These are phyloP conservation scores for Sus cebifrons DNA, from an alignment of 2,797 vertebrate genomes.

Conservation along the genomic window DNA sequence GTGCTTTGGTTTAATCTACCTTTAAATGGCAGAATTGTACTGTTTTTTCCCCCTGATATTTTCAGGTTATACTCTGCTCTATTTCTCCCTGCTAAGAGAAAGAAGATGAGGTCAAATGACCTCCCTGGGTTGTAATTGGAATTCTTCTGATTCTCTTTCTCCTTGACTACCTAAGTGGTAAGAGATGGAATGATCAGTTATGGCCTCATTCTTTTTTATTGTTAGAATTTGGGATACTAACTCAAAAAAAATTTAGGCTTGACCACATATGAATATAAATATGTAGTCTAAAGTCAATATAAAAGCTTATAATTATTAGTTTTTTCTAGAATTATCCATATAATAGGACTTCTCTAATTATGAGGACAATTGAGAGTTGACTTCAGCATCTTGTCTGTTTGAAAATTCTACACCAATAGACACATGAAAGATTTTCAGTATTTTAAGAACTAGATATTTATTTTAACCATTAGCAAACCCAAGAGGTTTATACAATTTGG, in stretches of 20 bases:
- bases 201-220: not conserved
- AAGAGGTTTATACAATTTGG: not conserved
- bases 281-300: not conserved
- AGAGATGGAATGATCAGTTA: not conserved
- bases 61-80: conserved; percentile 12
- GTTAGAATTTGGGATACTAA: not conserved
- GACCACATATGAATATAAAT: not conserved
- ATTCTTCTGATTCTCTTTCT: conserved; percentile 22
- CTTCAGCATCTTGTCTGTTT: not conserved
- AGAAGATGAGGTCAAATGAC: not conserved
- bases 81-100: conserved; percentile 36
- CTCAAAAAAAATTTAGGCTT: not conserved
- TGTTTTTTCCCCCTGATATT: not conserved
- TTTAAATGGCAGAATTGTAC: not conserved
- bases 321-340: not conserved
- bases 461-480: conserved; percentile 4
- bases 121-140: not conserved
- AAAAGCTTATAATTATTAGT: not conserved
- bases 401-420: not conserved
- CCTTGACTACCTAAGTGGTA: not conserved
- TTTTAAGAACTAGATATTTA: not conserved
- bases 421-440: conserved; percentile 18
- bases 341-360: conserved; percentile 8
- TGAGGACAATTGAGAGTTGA: not conserved
- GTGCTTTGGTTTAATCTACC: conserved; percentile 18